Percentiles rank a stretch among this genome's conserved stretches.
Evolutionary conservation across 2,888 invertebrate species (phyloP).

Genomic region (Trissolcus japonicus): DNA sequence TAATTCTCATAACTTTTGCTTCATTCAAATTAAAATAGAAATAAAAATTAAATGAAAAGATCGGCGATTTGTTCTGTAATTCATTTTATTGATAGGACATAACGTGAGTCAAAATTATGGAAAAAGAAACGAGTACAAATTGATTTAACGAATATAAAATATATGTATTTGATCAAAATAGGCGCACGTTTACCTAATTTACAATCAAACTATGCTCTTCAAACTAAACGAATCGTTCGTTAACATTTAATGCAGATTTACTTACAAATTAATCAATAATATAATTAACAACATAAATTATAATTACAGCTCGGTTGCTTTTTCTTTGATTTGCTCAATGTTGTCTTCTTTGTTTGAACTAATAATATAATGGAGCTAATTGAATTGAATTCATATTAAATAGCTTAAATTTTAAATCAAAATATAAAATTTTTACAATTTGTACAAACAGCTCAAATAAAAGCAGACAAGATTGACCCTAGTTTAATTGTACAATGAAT

Average conservation of each 20-base stretch:
- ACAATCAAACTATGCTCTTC: slow-evolving; percentile 16
- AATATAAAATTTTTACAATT: too few relatives aligned
- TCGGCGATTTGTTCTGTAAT: slow-evolving; percentile 19
- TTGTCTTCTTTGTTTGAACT: slow-evolving; percentile 2
- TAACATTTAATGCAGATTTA: slow-evolving; percentile 28
- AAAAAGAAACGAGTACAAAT: slow-evolving; percentile 26
- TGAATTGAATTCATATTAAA: neutral
- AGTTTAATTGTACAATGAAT: neutral
- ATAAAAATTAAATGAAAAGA: slow-evolving; percentile 22
- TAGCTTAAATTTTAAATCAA: too few relatives aligned
- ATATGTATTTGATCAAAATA: slow-evolving; percentile 17
- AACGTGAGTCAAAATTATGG: slow-evolving; percentile 16
- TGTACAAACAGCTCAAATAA: too few relatives aligned
- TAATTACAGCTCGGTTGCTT: slow-evolving; percentile 14
- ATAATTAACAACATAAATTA: slow-evolving; percentile 25
- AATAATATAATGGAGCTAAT: neutral
- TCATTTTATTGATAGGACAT: slow-evolving; percentile 33
- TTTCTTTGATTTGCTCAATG: neutral
- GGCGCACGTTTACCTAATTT: slow-evolving; percentile 27
- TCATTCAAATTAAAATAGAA: neutral
- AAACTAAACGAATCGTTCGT: slow-evolving; percentile 18
- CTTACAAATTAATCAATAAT: slow-evolving; percentile 29
- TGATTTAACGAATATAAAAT: slow-evolving; percentile 34
- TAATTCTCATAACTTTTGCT: too few relatives aligned
- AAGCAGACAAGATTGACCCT: too few relatives aligned